phyloP scores from a whole-genome alignment of 2,113 vertebrate species.

The Odocoileus hemionus region DNA sequence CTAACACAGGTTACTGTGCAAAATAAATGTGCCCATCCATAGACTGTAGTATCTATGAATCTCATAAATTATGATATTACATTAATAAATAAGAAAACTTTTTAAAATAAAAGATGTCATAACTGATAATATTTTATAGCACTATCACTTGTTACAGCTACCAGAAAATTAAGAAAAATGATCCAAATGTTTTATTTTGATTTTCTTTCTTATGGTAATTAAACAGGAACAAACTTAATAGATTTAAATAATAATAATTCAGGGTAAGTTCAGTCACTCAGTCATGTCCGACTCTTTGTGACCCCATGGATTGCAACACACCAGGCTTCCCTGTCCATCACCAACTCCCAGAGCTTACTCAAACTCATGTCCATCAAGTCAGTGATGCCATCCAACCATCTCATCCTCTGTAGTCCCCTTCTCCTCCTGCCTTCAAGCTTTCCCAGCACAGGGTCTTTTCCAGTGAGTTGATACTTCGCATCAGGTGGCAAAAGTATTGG shows the following conservation, averaged over 20 bases:
- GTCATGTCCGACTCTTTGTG: neutral
- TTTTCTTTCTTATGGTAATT: neutral
- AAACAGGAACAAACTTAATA: neutral
- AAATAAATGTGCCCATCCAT: neutral
- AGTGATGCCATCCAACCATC: neutral
- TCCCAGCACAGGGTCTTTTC: neutral
- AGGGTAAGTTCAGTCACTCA: neutral
- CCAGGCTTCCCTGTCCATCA: neutral
- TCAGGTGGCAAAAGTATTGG: neutral
- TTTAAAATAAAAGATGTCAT: constrained; percentile 1
- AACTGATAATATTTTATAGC: constrained; percentile 22
- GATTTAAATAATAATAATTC: neutral
- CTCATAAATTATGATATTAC: neutral
- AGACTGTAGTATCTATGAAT: neutral
- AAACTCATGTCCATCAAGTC: neutral
- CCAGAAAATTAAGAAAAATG: constrained; percentile 1
- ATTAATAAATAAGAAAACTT: constrained; percentile 11
- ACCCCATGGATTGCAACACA: neutral
- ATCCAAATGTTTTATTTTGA: neutral
- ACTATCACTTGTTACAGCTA: neutral
- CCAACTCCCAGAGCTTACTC: neutral
- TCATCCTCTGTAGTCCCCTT: neutral
- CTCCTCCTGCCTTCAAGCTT: neutral
- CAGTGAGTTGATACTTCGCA: neutral
- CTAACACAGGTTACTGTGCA: neutral